phyloP scores from a whole-genome alignment of 37 sponge, comb jelly and placozoan genomes.

The Cladorhizidae sp. region DNA sequence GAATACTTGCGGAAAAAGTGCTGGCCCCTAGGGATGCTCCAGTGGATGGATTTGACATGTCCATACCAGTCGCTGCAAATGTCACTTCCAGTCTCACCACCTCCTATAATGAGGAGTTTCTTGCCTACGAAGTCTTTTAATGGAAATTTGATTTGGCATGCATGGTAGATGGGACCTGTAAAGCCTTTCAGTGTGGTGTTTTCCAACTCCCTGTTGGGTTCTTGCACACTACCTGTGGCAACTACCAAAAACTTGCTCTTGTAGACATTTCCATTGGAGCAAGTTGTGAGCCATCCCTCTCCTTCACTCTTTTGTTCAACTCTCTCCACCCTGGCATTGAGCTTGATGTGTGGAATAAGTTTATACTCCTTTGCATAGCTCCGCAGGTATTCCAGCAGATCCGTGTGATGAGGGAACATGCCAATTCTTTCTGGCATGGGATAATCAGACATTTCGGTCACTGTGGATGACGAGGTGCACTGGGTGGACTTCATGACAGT shows the following conservation, averaged over 20 bases:
- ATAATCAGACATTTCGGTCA: conserved; percentile 91
- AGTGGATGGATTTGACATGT: conserved; percentile 71
- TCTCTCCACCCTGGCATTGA: conserved; percentile 57
- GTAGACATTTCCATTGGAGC: conserved; percentile 36
- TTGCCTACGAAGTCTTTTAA: conserved; percentile 43
- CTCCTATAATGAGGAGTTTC: conserved; percentile 81
- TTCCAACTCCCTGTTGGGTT: conserved; percentile 51
- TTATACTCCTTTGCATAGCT: conserved; percentile 71
- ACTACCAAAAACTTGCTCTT: conserved; percentile 62
- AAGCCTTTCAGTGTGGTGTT: conserved; percentile 40
- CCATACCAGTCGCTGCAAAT: conserved; percentile 76
- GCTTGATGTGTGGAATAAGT: conserved; percentile 71
- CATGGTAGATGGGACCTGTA: conserved; percentile 70
- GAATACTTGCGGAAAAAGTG: conserved; percentile 84
- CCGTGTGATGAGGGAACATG: conserved; percentile 77
- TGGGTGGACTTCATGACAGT: conserved; percentile 81
- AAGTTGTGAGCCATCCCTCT: conserved; percentile 48
- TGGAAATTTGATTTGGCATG: conserved; percentile 62
- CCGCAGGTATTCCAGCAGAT: conserved; percentile 72
- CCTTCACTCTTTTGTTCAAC: conserved; percentile 57
- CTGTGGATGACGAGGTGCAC: conserved; percentile 67
- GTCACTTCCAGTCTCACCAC: conserved; percentile 93
- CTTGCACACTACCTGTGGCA: conserved; percentile 51
- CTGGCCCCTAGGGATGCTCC: conserved; percentile 88
- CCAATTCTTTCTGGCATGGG: conserved; percentile 90